Evolutionary conservation across 2,888 invertebrate species (phyloP).

Genomic region (Dolichopus griseipennis): DNA sequence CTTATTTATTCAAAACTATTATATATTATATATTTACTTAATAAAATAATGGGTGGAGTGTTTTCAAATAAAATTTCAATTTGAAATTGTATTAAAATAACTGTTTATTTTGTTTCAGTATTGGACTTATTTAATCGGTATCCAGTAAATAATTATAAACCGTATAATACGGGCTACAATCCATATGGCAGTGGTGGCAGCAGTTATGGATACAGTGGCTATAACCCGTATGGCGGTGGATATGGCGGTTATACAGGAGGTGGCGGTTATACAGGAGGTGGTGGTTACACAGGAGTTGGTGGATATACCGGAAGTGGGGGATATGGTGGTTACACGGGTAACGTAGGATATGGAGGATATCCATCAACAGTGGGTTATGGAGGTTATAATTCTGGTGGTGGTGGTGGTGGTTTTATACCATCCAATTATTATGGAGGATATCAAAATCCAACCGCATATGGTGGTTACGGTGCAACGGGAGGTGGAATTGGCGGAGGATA

Average conservation of each 20-base stretch:
- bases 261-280: slow-evolving; percentile 18
- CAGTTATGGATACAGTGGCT: slow-evolving; percentile 9
- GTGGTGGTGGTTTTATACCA: slow-evolving; percentile 11
- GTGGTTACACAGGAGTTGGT: slow-evolving; percentile 14
- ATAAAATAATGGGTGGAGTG: too few species aligned
- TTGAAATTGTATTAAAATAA: too few species aligned
- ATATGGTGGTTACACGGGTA: slow-evolving; percentile 15
- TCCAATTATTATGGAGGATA: slow-evolving; percentile 15
- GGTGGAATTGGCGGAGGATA: slow-evolving; percentile 8
- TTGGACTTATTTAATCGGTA: slow-evolving; percentile 39
- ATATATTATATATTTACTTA: too few species aligned
- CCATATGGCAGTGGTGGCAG: background rate
- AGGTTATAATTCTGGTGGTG: slow-evolving; percentile 15
- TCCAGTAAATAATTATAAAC: slow-evolving; percentile 22
- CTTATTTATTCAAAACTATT: too few species aligned
- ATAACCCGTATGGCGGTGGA: slow-evolving; percentile 8
- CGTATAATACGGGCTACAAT: slow-evolving; percentile 23
- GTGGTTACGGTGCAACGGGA: slow-evolving; percentile 21
- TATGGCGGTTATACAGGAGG: slow-evolving; percentile 11
- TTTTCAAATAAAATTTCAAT: too few species aligned
- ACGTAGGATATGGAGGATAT: background rate
- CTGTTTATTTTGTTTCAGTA: slow-evolving; percentile 25
- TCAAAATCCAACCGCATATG: slow-evolving; percentile 27
- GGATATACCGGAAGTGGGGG: background rate
- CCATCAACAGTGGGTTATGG: slow-evolving; percentile 18